These are phyloP conservation scores for Drosophila greeni DNA, from an alignment of 2,888 invertebrate genomes.

Conservation along the genomic window DNA sequence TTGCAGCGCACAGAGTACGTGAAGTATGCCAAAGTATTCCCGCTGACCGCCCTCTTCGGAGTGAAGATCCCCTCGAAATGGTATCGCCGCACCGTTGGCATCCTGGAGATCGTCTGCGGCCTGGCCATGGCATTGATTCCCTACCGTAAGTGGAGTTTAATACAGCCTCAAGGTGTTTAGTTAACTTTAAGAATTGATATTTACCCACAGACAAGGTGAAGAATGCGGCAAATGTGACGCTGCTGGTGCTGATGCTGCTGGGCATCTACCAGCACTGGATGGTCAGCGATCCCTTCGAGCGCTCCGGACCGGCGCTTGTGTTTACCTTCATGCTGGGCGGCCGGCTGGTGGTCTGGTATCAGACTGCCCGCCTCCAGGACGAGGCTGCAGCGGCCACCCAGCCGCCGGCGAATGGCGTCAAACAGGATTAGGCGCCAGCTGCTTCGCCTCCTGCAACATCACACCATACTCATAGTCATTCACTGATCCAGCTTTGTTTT, in stretches of 20 bases:
- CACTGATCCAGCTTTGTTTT: constrained; percentile 63
- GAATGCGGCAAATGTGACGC: constrained; percentile 91
- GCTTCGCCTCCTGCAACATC: constrained; percentile 1
- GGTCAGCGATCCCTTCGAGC: constrained; percentile 94
- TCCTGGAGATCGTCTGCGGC: constrained; percentile 91
- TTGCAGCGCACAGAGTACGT: constrained; percentile 94
- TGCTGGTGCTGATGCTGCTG: constrained; percentile 90
- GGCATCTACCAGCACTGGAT: constrained; percentile 95
- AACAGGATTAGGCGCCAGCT: constrained; percentile 80
- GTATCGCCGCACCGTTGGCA: constrained; percentile 91
- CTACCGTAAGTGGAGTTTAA: constrained; percentile 83
- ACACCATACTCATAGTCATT: constrained; percentile 46
- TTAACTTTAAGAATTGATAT: no score
- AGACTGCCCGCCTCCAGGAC: constrained; percentile 82
- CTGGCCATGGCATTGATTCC: constrained; percentile 89
- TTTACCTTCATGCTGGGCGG: constrained; percentile 96
- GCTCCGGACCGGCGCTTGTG: constrained; percentile 92
- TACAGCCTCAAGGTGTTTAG: background rate
- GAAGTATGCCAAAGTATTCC: constrained; percentile 97
- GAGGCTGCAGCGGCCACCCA: constrained; percentile 79
- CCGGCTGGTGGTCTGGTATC: constrained; percentile 89
- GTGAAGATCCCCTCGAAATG: constrained; percentile 95
- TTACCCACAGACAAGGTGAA: constrained; percentile 86
- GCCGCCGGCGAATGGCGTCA: constrained; percentile 82
- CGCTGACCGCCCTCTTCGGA: constrained; percentile 87